phyloP scores from a whole-genome alignment of 2,113 vertebrate genomes.

The Corvus cornix region DNA sequence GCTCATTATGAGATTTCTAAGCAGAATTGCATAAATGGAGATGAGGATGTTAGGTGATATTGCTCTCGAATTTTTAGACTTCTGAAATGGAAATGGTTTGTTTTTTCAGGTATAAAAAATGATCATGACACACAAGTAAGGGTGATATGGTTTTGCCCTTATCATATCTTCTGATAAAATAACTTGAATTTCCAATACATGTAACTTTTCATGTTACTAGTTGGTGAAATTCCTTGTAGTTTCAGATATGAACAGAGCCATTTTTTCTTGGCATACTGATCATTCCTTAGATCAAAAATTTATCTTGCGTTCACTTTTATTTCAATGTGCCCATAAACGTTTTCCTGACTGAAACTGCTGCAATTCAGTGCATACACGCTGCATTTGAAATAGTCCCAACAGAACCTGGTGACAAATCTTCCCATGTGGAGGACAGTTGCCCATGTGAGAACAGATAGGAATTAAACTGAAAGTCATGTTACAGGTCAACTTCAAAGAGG shows the following conservation, averaged over 20 bases:
- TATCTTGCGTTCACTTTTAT: neutral
- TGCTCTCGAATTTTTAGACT: neutral
- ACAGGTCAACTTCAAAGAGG: neutral
- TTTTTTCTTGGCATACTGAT: neutral
- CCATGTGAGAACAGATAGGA: neutral
- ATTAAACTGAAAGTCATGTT: neutral
- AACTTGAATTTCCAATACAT: neutral
- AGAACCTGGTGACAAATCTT: neutral
- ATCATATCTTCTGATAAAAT: neutral
- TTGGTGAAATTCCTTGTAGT: neutral
- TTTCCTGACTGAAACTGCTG: neutral
- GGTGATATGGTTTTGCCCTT: neutral
- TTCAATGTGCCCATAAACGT: neutral
- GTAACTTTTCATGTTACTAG: neutral
- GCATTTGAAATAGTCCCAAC: neutral
- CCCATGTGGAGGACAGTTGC: neutral
- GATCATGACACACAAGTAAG: neutral
- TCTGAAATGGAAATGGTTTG: neutral
- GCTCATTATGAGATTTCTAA: neutral
- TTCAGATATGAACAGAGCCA: neutral
- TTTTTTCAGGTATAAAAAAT: neutral
- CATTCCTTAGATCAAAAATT: conserved; percentile 10
- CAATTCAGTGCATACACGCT: neutral
- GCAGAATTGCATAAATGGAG: neutral
- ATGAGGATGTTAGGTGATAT: neutral